Conservation (phyloP, 2,888 invertebrate genomes). For the Cataglyphis albicans region DNA sequence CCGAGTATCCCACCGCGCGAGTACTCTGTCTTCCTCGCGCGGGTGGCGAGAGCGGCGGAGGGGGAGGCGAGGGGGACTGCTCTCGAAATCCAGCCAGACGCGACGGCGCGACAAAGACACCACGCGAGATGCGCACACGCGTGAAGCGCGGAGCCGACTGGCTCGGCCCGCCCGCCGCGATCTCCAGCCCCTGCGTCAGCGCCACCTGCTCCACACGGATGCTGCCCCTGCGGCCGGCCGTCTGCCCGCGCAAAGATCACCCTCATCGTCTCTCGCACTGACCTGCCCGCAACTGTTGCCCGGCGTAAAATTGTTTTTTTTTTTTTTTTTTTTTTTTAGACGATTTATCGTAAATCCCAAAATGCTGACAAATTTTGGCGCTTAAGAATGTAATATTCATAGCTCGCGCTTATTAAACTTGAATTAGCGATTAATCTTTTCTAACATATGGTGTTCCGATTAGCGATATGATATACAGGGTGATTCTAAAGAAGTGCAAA, state of each 20-base stretch:
- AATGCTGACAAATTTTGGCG: background rate
- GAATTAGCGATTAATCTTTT: background rate
- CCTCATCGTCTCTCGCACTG: conserved; percentile 22
- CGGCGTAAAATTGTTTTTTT: background rate
- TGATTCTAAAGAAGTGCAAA: no score
- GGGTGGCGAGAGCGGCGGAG: no score
- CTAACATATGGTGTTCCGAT: background rate
- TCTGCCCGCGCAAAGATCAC: conserved; percentile 21
- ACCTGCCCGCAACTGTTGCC: background rate
- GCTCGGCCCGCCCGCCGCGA: conserved; percentile 58
- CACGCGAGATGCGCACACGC: conserved; percentile 73
- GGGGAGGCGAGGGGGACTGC: background rate
- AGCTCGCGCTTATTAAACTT: background rate
- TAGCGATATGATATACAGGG: background rate
- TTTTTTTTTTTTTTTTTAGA: background rate
- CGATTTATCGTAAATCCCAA: background rate
- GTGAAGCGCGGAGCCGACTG: conserved; percentile 79
- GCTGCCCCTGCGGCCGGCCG: conserved; percentile 51
- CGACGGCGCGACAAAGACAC: conserved; percentile 3
- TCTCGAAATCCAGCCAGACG: background rate
- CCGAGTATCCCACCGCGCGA: background rate
- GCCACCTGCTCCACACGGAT: conserved; percentile 68
- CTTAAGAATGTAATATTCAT: background rate
- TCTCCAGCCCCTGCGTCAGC: conserved; percentile 62
- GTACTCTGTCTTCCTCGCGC: background rate